Percentiles rank a stretch among this genome's conserved stretches.
phyloP scores from a whole-genome alignment of 2,888 invertebrate species.

The Leptinotarsa rubiginosa region DNA sequence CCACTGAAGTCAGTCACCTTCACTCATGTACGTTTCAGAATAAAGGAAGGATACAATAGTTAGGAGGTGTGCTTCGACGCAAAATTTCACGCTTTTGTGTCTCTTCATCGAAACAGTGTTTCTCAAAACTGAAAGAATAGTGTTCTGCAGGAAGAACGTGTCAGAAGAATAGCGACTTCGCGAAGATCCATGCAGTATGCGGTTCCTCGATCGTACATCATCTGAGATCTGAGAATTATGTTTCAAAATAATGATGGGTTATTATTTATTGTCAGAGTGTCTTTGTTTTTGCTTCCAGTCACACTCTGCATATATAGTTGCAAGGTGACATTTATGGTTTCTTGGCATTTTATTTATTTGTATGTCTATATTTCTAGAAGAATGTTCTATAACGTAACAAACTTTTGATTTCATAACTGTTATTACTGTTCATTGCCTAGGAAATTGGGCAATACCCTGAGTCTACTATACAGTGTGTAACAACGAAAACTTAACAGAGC shows the following conservation, averaged over 20 bases:
- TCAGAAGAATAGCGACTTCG: conserved; percentile 26
- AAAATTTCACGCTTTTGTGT: conserved; percentile 35
- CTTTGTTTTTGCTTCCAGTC: not conserved
- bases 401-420: no score
- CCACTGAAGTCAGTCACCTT: not conserved
- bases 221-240: conserved; percentile 25
- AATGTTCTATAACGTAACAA: no score
- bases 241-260: conserved; percentile 26
- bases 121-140: conserved; percentile 27
- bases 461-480: no score
- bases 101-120: conserved; percentile 30
- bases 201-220: conserved; percentile 24
- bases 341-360: not conserved
- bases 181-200: conserved; percentile 10
- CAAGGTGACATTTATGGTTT: conserved; percentile 7
- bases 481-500: no score
- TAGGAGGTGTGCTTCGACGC: conserved; percentile 32
- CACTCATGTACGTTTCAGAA: conserved; percentile 21
- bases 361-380: not conserved
- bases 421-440: no score
- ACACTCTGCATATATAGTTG: not conserved
- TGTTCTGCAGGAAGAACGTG: conserved; percentile 27
- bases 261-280: conserved; percentile 20
- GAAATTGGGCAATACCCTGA: no score
- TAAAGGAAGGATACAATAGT: conserved; percentile 35